Conservation (phyloP, 2,113 vertebrate species). For the Haplochromis vanheusdeni region DNA sequence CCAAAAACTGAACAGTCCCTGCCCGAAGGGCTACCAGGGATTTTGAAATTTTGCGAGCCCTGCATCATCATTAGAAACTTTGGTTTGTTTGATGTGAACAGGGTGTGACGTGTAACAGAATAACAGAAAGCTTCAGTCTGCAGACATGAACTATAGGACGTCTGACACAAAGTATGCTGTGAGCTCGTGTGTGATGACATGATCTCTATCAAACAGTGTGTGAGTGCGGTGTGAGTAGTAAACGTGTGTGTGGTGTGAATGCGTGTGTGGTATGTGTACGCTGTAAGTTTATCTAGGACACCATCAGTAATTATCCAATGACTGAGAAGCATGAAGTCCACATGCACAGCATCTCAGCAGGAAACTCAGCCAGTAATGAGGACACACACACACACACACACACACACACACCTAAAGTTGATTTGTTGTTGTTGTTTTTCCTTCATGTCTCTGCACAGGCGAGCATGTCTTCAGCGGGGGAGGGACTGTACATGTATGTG, state of each 20-base stretch:
- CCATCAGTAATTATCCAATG: background rate
- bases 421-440: background rate
- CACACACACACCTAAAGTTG: background rate
- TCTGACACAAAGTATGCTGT: background rate
- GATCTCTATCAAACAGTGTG: background rate
- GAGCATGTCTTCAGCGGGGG: background rate
- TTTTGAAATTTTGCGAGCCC: too few relatives aligned
- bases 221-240: background rate
- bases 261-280: background rate
- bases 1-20: too few relatives aligned
- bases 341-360: background rate
- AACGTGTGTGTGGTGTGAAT: background rate
- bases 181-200: background rate
- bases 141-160: background rate
- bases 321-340: background rate
- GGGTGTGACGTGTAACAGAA: background rate
- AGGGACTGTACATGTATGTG: background rate
- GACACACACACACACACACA: background rate
- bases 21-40: too few relatives aligned
- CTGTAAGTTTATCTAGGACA: conserved; percentile 28
- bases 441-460: background rate
- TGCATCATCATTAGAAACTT: too few relatives aligned
- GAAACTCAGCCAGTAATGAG: background rate
- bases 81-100: background rate
- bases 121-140: background rate